phyloP scores from a whole-genome alignment of 2,888 invertebrate species.

The Serripes groenlandicus region DNA sequence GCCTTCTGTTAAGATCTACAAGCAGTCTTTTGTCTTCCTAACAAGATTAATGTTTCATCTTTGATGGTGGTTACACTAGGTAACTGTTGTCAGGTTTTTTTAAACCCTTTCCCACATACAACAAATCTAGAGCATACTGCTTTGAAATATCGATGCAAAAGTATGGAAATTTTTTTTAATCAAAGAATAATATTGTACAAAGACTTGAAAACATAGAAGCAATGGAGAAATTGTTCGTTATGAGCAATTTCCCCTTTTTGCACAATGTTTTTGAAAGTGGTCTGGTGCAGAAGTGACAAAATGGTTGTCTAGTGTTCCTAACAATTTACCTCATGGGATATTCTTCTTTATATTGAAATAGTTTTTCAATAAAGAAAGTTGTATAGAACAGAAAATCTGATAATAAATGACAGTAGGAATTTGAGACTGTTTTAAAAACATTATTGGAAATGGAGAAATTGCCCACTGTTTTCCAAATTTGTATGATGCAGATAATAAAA shows the following conservation, averaged over 20 bases:
- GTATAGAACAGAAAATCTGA: not conserved
- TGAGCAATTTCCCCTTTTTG: not conserved
- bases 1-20: slow-evolving; percentile 14
- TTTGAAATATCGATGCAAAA: too few relatives aligned
- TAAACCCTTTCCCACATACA: not conserved
- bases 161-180: too few relatives aligned
- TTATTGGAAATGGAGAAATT: not conserved
- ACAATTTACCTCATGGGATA: too few relatives aligned
- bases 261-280: not conserved
- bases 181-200: too few relatives aligned
- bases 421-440: not conserved
- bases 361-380: not conserved
- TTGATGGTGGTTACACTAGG: slow-evolving; percentile 8
- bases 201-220: not conserved
- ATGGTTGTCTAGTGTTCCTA: too few relatives aligned
- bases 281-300: too few relatives aligned
- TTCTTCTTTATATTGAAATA: too few relatives aligned
- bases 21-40: slow-evolving; percentile 20
- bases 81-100: too few relatives aligned
- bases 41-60: slow-evolving; percentile 29
- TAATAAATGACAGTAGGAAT: not conserved
- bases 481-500: not conserved
- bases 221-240: not conserved
- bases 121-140: too few relatives aligned
- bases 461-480: not conserved